phyloP scores from a whole-genome alignment of 2,113 vertebrate species.

The Phylloscopus trochiloides region DNA sequence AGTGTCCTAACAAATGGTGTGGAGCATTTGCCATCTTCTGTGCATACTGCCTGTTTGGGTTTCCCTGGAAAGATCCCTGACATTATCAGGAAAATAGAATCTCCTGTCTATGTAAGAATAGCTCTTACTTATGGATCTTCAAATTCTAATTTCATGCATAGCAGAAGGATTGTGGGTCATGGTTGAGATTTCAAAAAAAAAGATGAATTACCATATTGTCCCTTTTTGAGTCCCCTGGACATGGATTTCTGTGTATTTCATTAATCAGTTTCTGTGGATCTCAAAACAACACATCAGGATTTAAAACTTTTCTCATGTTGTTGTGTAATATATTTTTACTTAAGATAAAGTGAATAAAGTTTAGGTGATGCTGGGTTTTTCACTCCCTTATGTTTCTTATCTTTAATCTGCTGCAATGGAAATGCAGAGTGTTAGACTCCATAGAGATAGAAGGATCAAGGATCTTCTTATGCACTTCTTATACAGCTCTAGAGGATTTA shows the following conservation, averaged over 20 bases:
- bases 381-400: background rate
- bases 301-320: background rate
- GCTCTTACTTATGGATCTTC: background rate
- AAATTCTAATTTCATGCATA: background rate
- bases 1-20: background rate
- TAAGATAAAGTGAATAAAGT: background rate
- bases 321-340: background rate
- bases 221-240: background rate
- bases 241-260: background rate
- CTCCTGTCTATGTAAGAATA: background rate
- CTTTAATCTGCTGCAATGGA: background rate
- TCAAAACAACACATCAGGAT: background rate
- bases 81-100: background rate
- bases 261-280: background rate
- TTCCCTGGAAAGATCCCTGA: background rate
- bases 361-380: background rate
- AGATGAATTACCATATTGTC: background rate
- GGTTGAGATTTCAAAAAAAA: background rate
- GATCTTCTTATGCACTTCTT: background rate
- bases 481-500: background rate
- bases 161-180: background rate
- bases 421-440: background rate
- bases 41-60: background rate
- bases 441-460: background rate
- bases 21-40: background rate